Percentiles rank a stretch among this genome's conserved stretches.
phyloP scores from a whole-genome alignment of 1,140 invertebrate genomes.

The Teleogryllus occipitalis region DNA sequence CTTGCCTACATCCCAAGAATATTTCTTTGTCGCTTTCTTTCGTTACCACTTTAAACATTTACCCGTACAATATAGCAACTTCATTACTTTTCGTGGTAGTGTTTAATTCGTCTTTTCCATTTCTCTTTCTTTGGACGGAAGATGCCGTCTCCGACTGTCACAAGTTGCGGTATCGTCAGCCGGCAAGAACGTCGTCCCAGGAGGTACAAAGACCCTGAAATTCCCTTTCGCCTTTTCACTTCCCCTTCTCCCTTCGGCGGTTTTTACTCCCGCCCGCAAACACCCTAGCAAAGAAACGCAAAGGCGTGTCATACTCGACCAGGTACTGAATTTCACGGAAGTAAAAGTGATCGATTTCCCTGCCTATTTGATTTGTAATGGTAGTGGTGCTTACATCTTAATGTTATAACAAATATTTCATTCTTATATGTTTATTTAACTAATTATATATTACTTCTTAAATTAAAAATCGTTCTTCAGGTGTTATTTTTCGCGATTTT shows the following conservation, averaged over 20 bases:
- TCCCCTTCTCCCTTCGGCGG: not conserved
- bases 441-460: too few relatives aligned
- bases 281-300: too few relatives aligned
- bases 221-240: not conserved
- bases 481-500: too few relatives aligned
- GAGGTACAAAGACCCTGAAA: not conserved
- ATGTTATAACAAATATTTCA: too few relatives aligned
- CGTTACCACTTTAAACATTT: not conserved
- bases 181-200: not conserved
- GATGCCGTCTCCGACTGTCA: not conserved
- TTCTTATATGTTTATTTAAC: too few relatives aligned
- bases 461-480: too few relatives aligned
- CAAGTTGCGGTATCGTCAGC: not conserved
- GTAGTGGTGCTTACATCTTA: too few relatives aligned
- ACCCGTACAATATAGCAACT: not conserved
- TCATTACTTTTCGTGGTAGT: not conserved
- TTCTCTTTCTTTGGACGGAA: not conserved
- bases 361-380: too few relatives aligned
- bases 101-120: not conserved
- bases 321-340: too few relatives aligned
- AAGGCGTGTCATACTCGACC: too few relatives aligned
- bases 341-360: too few relatives aligned
- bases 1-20: not conserved
- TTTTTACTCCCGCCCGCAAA: too few relatives aligned
- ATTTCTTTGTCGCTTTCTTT: conserved; percentile 5